Conservation (phyloP, 2,888 invertebrate species). For the Stenurella melanura region DNA sequence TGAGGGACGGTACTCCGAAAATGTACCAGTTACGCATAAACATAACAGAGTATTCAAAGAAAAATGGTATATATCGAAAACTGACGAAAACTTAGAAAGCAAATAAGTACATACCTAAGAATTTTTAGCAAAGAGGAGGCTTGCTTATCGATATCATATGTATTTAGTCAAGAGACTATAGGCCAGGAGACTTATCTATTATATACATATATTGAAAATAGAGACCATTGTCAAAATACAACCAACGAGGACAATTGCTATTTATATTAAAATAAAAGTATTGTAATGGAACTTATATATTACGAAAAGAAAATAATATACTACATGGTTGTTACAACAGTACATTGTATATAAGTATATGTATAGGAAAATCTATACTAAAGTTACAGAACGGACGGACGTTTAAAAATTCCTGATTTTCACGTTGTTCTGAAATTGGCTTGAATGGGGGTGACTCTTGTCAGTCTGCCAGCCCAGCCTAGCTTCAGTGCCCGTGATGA, state of each 20-base stretch:
- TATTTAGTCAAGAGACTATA: not conserved
- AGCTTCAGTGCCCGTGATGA: not conserved
- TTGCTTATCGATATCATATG: not conserved
- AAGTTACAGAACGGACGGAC: not conserved
- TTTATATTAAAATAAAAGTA: not conserved
- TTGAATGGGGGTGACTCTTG: not conserved
- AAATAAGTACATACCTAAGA: not conserved
- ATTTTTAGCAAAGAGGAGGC: not conserved
- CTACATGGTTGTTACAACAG: no score
- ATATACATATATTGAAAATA: not conserved
- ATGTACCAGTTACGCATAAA: slow-evolving; percentile 62
- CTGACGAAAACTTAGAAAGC: not conserved
- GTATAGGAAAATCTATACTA: not conserved
- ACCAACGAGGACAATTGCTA: not conserved
- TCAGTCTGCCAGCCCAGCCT: not conserved
- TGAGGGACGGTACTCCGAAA: slow-evolving; percentile 61
- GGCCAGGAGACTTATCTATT: not conserved
- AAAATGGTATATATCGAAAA: slow-evolving; percentile 63
- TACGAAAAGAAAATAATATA: not conserved
- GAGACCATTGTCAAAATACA: not conserved
- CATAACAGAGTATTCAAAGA: slow-evolving; percentile 64
- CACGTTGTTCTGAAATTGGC: not conserved
- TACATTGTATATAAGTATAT: not conserved
- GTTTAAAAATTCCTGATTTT: not conserved
- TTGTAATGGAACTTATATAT: not conserved